Conservation (phyloP, 2,113 vertebrate species). For the Urocolius indicus region DNA sequence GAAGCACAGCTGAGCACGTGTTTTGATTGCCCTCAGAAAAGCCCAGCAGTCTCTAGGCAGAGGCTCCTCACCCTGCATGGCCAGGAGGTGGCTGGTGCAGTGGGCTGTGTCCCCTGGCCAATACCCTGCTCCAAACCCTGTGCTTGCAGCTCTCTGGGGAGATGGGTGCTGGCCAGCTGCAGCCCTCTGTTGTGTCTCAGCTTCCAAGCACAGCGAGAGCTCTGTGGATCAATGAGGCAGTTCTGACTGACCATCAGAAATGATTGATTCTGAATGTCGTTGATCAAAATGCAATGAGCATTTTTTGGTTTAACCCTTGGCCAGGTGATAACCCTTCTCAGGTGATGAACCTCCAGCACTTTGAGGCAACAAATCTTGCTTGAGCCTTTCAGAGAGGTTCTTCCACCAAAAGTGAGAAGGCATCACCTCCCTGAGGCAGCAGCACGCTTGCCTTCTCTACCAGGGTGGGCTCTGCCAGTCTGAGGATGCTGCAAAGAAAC, state of each 20-base stretch:
- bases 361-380: background rate
- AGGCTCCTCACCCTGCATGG: background rate
- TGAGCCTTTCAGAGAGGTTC: background rate
- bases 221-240: rapidly evolving
- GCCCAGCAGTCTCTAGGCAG: background rate
- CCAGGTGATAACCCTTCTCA: background rate
- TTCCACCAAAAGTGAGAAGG: background rate
- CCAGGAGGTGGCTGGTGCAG: background rate
- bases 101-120: background rate
- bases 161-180: background rate
- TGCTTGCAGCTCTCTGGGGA: background rate
- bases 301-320: background rate
- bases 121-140: background rate
- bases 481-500: background rate
- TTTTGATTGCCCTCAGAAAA: background rate
- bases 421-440: background rate
- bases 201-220: background rate
- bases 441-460: background rate
- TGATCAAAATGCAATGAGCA: background rate
- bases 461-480: background rate
- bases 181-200: background rate
- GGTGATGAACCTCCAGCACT: rapidly evolving
- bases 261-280: too few relatives aligned
- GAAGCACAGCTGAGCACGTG: background rate
- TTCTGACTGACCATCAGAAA: background rate